These are phyloP conservation scores for Reinhardtius hippoglossoides DNA, from an alignment of 2,113 vertebrate genomes.

Conservation along the genomic window DNA sequence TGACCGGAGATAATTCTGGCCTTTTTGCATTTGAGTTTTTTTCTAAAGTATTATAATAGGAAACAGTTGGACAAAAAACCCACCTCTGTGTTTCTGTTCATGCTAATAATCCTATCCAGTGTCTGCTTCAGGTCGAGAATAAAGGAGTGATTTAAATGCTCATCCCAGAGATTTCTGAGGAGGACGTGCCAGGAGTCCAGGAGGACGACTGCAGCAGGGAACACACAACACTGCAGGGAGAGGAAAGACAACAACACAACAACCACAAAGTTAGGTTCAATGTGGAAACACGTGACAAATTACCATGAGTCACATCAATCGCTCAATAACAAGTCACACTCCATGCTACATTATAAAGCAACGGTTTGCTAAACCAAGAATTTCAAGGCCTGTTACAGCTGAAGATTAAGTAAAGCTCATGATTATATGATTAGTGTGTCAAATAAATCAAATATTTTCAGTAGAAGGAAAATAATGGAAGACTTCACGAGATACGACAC, in stretches of 20 bases:
- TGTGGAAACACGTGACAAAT: constrained; percentile 9
- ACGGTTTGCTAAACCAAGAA: not conserved
- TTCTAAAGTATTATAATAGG: not conserved
- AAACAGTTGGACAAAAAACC: not conserved
- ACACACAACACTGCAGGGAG: constrained; percentile 81
- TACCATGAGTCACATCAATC: constrained; percentile 29
- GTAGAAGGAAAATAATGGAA: no score
- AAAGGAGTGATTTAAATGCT: constrained; percentile 73
- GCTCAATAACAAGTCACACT: not conserved
- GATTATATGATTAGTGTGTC: not conserved
- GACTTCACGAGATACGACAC: not conserved
- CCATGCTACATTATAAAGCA: not conserved
- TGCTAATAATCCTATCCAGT: constrained; percentile 70
- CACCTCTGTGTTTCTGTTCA: constrained; percentile 69
- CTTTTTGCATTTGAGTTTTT: not conserved
- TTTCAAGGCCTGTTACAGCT: not conserved
- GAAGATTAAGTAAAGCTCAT: not conserved
- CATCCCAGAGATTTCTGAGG: constrained; percentile 70
- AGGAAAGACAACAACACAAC: constrained; percentile 12
- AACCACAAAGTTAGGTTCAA: constrained; percentile 24
- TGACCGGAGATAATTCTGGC: not conserved
- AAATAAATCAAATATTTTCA: no score
- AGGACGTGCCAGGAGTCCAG: constrained; percentile 79
- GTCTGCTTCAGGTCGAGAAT: constrained; percentile 68
- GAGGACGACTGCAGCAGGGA: constrained; percentile 77